A percentile compares a stretch with the other conserved stretches of the same genome.
Evolutionary conservation across 2,888 invertebrate genomes (phyloP).

Genomic region (Tryphoninae sp.): DNA sequence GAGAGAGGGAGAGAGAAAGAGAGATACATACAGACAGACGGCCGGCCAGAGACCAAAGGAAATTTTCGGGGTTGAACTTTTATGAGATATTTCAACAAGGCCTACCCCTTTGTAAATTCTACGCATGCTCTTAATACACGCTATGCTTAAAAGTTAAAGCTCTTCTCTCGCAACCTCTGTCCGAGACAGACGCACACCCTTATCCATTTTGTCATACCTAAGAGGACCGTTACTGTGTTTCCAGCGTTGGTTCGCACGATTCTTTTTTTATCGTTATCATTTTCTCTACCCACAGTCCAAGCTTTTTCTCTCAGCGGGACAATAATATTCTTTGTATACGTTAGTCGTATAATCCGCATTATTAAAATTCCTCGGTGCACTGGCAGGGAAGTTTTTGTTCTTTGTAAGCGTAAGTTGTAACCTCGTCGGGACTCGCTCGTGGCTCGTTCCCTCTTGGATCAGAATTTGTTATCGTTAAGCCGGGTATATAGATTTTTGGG

Average conservation of each 20-base stretch:
- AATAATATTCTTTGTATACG: slow-evolving; percentile 46
- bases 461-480: neutral
- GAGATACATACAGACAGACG: no score
- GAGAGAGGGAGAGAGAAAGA: neutral
- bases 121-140: slow-evolving; percentile 67
- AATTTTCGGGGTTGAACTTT: slow-evolving; percentile 70
- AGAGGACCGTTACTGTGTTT: neutral
- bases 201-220: slow-evolving; percentile 35
- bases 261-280: slow-evolving; percentile 2
- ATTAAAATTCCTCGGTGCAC: slow-evolving; percentile 64
- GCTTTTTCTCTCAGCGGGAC: slow-evolving; percentile 7
- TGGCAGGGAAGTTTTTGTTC: neutral
- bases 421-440: neutral
- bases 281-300: neutral
- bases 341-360: slow-evolving; percentile 68
- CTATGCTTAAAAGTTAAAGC: slow-evolving; percentile 68
- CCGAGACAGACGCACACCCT: neutral
- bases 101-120: slow-evolving; percentile 67
- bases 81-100: slow-evolving; percentile 66
- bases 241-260: slow-evolving; percentile 6
- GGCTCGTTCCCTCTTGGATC: neutral
- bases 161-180: slow-evolving; percentile 56
- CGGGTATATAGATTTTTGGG: neutral
- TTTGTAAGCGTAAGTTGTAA: neutral
- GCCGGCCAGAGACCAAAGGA: slow-evolving; percentile 62